Percentiles rank a stretch among this genome's conserved stretches.
Evolutionary conservation across 2,797 vertebrate genomes (phyloP).

Genomic region (Sylvia borin): DNA sequence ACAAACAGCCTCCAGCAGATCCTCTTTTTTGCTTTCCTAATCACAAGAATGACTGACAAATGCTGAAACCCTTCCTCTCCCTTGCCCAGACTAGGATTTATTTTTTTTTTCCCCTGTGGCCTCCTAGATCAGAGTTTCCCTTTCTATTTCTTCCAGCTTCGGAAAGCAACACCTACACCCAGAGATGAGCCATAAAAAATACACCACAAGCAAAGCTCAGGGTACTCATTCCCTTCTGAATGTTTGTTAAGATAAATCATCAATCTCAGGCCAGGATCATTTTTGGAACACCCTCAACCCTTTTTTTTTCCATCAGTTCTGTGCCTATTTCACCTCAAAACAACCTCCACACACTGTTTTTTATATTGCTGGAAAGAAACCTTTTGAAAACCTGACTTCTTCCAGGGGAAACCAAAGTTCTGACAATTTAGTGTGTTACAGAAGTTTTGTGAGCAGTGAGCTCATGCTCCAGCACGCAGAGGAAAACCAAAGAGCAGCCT

Average conservation of each 20-base stretch:
- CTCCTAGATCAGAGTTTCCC: not conserved
- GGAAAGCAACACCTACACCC: not conserved
- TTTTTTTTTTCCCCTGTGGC: not conserved
- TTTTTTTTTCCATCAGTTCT: not conserved
- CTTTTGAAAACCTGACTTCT: not conserved
- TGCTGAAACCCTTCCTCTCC: not conserved
- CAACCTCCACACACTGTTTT: too few relatives aligned
- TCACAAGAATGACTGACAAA: not conserved
- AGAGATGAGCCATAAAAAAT: not conserved
- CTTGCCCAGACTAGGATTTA: not conserved
- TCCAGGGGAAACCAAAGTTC: not conserved
- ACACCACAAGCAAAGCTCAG: not conserved
- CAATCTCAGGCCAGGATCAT: not conserved
- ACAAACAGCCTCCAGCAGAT: not conserved
- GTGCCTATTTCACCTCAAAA: not conserved
- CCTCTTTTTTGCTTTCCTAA: not conserved
- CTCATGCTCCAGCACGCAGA: not conserved
- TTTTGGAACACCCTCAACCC: not conserved
- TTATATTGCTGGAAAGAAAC: not conserved
- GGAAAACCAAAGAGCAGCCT: not conserved
- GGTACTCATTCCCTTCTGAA: not conserved
- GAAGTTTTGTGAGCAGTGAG: not conserved
- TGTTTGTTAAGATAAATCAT: not conserved
- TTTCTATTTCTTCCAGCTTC: not conserved
- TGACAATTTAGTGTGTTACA: too few relatives aligned